A percentile compares a stretch with the other conserved stretches of the same genome.
These are phyloP conservation scores for Leucophenga montana DNA, from an alignment of 2,888 invertebrate genomes.

Conservation along the genomic window DNA sequence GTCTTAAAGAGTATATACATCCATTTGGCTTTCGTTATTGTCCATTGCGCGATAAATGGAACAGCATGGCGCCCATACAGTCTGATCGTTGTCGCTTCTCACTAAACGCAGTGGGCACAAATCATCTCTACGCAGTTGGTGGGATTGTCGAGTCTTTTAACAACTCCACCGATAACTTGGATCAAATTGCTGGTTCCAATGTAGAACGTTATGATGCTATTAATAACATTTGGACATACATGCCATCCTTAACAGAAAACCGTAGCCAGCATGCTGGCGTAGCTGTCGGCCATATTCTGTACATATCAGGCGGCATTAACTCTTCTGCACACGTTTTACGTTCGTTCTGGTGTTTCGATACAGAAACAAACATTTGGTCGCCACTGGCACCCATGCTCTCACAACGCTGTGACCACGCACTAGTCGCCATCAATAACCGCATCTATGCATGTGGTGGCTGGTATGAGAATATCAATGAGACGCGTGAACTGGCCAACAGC, in stretches of 20 bases:
- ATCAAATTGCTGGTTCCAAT: slow-evolving; percentile 68
- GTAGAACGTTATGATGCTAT: slow-evolving; percentile 78
- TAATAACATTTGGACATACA: slow-evolving; percentile 77
- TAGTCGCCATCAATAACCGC: slow-evolving; percentile 76
- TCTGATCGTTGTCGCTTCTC: slow-evolving; percentile 80
- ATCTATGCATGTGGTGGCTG: slow-evolving; percentile 81
- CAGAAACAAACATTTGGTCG: slow-evolving; percentile 75
- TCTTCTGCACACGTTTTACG: slow-evolving; percentile 70
- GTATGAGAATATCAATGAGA: slow-evolving; percentile 76
- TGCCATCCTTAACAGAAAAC: slow-evolving; percentile 75
- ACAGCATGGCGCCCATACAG: slow-evolving; percentile 80
- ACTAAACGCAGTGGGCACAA: slow-evolving; percentile 75
- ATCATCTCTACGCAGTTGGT: slow-evolving; percentile 78
- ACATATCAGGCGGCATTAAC: slow-evolving; percentile 71
- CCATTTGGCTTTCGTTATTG: slow-evolving; percentile 81
- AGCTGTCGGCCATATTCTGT: slow-evolving; percentile 68
- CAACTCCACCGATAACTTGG: slow-evolving; percentile 70
- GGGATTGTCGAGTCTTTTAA: slow-evolving; percentile 75
- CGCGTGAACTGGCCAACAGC: slow-evolving; percentile 76
- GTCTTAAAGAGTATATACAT: slow-evolving; percentile 79
- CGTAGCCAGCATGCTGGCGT: slow-evolving; percentile 78
- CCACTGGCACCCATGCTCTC: slow-evolving; percentile 75
- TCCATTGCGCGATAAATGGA: slow-evolving; percentile 79
- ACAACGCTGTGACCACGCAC: slow-evolving; percentile 79
- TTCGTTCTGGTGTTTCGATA: slow-evolving; percentile 75